Conservation (phyloP, 2,113 vertebrate genomes). For the Salvator merianae region DNA sequence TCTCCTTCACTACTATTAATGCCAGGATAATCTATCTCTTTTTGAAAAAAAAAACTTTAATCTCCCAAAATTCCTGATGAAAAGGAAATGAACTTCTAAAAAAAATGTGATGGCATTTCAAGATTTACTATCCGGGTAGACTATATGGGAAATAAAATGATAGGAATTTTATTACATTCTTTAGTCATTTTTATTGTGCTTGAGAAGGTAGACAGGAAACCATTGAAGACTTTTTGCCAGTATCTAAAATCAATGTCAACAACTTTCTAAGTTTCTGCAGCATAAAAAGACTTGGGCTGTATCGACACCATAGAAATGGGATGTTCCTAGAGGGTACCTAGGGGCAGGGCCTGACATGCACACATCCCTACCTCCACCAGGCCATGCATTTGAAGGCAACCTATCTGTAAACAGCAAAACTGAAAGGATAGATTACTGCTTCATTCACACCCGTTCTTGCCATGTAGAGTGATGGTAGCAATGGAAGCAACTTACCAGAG, state of each 20-base stretch:
- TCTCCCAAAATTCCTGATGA: constrained; percentile 53
- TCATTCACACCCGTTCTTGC: too few species aligned
- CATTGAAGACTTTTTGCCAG: constrained; percentile 43
- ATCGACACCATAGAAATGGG: too few species aligned
- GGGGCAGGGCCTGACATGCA: too few species aligned
- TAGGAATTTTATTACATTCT: constrained; percentile 47
- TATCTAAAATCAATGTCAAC: constrained; percentile 20
- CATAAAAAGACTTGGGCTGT: not conserved
- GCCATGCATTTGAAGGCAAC: too few species aligned
- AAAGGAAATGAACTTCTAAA: constrained; percentile 46
- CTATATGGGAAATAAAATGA: constrained; percentile 52
- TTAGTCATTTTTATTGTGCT: constrained; percentile 53
- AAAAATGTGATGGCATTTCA: constrained; percentile 31
- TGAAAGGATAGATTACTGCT: too few species aligned
- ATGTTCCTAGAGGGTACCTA: too few species aligned
- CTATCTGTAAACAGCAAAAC: too few species aligned
- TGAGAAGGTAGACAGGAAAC: constrained; percentile 30
- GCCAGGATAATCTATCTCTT: constrained; percentile 36
- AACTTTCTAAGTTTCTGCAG: constrained; percentile 20
- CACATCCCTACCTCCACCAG: too few species aligned
- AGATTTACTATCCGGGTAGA: constrained; percentile 49
- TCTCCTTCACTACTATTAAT: constrained; percentile 48
- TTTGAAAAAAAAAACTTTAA: constrained; percentile 44
- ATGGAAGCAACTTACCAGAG: too few species aligned
- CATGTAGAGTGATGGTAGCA: too few species aligned